Conservation (phyloP, 2,113 vertebrate genomes). For the Guaruba guarouba region DNA sequence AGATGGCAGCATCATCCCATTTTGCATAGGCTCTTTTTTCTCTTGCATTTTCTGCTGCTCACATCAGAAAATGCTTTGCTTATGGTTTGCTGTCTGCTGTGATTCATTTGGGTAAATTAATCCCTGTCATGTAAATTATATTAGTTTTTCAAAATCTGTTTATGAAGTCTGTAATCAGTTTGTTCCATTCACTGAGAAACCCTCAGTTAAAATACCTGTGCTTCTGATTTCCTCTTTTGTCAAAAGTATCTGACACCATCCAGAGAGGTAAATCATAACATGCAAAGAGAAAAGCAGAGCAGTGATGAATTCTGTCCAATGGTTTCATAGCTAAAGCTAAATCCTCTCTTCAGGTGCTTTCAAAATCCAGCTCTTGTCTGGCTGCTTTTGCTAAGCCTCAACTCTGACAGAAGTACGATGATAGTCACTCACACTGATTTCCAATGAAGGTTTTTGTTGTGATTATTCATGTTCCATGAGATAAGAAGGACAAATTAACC, state of each 20-base stretch:
- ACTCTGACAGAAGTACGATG: neutral
- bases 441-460: neutral
- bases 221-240: neutral
- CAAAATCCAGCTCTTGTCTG: neutral
- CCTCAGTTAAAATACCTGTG: neutral
- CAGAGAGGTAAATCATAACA: neutral
- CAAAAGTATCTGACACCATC: neutral
- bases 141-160: neutral
- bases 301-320: neutral
- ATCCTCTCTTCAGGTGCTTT: neutral
- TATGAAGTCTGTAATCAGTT: neutral
- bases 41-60: neutral
- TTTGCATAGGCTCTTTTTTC: slow-evolving; percentile 26
- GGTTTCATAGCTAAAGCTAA: neutral
- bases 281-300: neutral
- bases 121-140: neutral
- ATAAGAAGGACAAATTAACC: neutral
- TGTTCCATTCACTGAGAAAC: neutral
- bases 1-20: slow-evolving; percentile 29
- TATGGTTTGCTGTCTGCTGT: slow-evolving; percentile 1
- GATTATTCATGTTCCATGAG: neutral
- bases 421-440: neutral
- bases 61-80: neutral
- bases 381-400: neutral
- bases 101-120: slow-evolving; percentile 39